These are phyloP conservation scores for Myotis pilosus DNA, from an alignment of 2,797 vertebrate genomes.

Conservation along the genomic window DNA sequence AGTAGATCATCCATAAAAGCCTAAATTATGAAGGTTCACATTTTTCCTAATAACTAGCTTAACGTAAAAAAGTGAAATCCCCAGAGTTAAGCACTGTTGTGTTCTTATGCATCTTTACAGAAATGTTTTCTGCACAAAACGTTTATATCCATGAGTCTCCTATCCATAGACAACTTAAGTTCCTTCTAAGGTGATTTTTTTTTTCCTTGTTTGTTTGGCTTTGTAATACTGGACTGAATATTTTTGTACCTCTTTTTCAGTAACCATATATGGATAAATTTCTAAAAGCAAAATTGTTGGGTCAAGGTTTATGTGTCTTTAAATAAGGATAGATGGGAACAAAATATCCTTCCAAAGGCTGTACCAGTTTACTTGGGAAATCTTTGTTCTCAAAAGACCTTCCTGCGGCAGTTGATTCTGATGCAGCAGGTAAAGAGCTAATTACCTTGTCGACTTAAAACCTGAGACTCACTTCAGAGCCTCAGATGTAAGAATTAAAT, in stretches of 20 bases:
- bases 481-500: not conserved
- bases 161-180: not conserved
- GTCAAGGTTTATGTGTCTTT: constrained; percentile 5
- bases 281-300: constrained; percentile 21
- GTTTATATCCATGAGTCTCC: not conserved
- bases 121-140: not conserved
- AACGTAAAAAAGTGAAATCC: not conserved
- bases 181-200: not conserved
- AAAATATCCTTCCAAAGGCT: not conserved
- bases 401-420: not conserved
- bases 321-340: not conserved
- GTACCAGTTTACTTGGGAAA: not conserved
- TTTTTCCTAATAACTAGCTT: not conserved
- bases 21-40: not conserved
- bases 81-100: not conserved
- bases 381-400: not conserved
- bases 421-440: not conserved
- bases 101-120: not conserved
- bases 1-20: not conserved
- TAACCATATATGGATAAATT: not conserved
- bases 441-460: not conserved
- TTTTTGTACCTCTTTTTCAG: not conserved
- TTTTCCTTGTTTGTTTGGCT: not conserved
- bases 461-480: not conserved
- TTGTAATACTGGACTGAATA: not conserved